Base-by-base conservation (phyloP, 2,797 vertebrate species). In the Gobio occitaniae region DNA sequence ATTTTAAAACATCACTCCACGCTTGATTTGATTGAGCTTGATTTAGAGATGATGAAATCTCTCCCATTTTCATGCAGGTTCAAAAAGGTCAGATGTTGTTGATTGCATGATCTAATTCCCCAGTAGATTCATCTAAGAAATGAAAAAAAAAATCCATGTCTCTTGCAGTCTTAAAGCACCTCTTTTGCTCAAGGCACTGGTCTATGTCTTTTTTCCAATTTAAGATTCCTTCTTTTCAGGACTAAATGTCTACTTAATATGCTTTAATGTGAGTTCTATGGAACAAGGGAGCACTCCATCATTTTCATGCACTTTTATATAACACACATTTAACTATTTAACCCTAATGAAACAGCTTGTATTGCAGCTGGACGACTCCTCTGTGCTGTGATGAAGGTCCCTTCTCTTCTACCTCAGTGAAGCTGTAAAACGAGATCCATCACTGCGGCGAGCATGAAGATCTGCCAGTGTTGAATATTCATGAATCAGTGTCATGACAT, bases 301-400 rank as follows among this genome's bases (percentile, higher is more conserved):
- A 96, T 94, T 95, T 96, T 95, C 95, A 96, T 95, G 95, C 95
- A 95, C 94, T 95, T 96, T 96, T 96, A 96, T 96, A 95, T 96
- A 96, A 96, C 94, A 95, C 94, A 95, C 94, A 95, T 95, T 96
- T 96, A 96, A 96, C 94, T 95, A 95, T 94, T 95, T 94, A 94
- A 93, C 93, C 94, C 95, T 95, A 94, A 94, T 95, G 94, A 95
- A 95, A 93, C 93, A 94, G 94, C 94, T 95, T 95, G 93, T 95
- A 94, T 94, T 94, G 92, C 92, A 93, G 94, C 93, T 95, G 93
- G 94, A 94, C 92, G 92, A 93, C 89, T 92, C 91, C 92, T 93
- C 91, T 91, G 89, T 91, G 92, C 92, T 87, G 92, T 96, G 95
- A 96, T 96, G 95, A 92, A 96, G 94, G 92, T 95, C 94, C 93